Conservation (phyloP, 1,140 invertebrate species). For the Oscheius sp. region DNA sequence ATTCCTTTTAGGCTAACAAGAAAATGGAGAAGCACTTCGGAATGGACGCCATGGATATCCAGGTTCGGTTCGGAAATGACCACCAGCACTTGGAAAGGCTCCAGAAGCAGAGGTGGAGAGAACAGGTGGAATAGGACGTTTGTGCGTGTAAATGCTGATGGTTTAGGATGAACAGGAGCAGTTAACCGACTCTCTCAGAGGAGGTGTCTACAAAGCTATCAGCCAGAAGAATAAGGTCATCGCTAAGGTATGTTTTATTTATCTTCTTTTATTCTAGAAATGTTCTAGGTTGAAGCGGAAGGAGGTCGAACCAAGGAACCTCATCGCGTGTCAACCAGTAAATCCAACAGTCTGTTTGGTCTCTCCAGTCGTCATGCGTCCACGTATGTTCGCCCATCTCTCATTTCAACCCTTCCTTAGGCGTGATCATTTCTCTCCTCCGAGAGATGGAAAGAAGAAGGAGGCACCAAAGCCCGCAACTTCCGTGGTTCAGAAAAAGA, state of each 20-base stretch:
- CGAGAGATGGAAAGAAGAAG: neutral
- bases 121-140: conserved; percentile 1
- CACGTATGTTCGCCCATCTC: neutral
- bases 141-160: too few species aligned
- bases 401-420: neutral
- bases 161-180: too few species aligned
- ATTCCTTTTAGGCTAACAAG: conserved; percentile 4
- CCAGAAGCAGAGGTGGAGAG: conserved; percentile 6
- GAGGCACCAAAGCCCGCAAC: neutral
- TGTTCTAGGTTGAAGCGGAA: too few species aligned
- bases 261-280: neutral
- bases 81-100: neutral
- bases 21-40: conserved; percentile 12
- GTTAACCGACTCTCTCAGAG: neutral
- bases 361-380: neutral
- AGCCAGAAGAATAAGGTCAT: neutral
- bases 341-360: neutral
- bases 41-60: neutral
- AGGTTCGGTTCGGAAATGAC: conserved; percentile 13
- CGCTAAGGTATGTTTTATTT: neutral
- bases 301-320: too few species aligned
- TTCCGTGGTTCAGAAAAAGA: neutral
- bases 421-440: neutral
- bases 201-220: conserved; percentile 1
- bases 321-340: neutral